These are phyloP conservation scores for Saturnia japonica DNA, from an alignment of 2,888 invertebrate genomes.

Conservation along the genomic window DNA sequence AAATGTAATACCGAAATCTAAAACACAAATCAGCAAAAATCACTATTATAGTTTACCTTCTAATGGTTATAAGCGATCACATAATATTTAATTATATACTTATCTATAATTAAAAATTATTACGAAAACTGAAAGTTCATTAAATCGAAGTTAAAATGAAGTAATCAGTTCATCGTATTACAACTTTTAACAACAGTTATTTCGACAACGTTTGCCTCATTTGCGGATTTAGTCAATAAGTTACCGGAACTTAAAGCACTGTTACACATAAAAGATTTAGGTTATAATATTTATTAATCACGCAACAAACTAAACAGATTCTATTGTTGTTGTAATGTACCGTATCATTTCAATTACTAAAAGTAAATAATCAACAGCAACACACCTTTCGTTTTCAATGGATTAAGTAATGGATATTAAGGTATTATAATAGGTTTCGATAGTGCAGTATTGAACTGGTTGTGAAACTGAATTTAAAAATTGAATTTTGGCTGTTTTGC, in stretches of 20 bases:
- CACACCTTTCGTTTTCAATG: constrained; percentile 58
- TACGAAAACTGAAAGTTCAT: neutral
- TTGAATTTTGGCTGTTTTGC: constrained; percentile 33
- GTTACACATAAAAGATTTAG: constrained; percentile 33
- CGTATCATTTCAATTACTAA: constrained; percentile 70
- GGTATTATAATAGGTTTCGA: constrained; percentile 45
- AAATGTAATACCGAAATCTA: no score
- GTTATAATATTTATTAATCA: constrained; percentile 38
- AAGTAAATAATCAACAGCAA: constrained; percentile 54
- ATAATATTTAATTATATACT: neutral
- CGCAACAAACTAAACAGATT: constrained; percentile 48
- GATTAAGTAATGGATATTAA: constrained; percentile 69
- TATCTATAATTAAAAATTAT: neutral
- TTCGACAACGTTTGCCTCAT: neutral
- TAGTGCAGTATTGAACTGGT: constrained; percentile 45
- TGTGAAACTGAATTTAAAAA: constrained; percentile 65
- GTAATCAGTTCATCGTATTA: neutral
- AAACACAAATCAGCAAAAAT: neutral
- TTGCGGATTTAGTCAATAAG: constrained; percentile 8
- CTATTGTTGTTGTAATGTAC: constrained; percentile 58
- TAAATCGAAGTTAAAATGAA: neutral
- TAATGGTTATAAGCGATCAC: no score
- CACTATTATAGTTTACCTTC: no score
- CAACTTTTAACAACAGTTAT: neutral
- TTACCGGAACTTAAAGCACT: constrained; percentile 29